Percentiles rank a stretch among this genome's conserved stretches.
Conservation (phyloP, 1,140 invertebrate genomes). For the Pemphigus obesinymphae region DNA sequence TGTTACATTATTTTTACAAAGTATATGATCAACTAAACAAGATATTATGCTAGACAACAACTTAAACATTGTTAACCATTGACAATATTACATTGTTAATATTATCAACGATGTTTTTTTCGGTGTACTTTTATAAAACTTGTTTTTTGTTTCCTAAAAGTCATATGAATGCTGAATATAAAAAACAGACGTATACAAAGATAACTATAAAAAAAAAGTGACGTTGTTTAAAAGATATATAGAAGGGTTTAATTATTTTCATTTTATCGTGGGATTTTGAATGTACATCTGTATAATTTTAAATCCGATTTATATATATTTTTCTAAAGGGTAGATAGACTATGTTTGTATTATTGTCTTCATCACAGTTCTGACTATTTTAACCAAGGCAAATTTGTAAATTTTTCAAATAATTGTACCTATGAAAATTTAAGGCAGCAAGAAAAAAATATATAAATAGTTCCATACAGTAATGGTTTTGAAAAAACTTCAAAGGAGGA, state of each 20-base stretch:
- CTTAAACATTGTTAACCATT: no score
- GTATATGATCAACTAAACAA: no score
- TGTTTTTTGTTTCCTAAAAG: background rate
- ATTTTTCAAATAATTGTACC: no score
- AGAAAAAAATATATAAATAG: background rate
- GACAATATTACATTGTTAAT: no score
- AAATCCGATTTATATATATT: slow-evolving; percentile 23
- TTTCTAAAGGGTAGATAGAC: background rate
- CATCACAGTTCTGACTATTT: background rate
- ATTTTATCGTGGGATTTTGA: background rate
- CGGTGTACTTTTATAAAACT: background rate
- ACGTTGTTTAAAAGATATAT: background rate
- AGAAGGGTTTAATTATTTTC: background rate
- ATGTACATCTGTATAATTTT: background rate
- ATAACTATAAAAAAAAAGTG: background rate
- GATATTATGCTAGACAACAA: no score
- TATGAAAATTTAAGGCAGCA: no score
- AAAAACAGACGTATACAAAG: background rate
- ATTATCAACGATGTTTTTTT: no score
- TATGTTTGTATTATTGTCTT: background rate
- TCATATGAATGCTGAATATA: background rate
- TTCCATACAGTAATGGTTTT: no score
- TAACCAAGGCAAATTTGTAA: no score
- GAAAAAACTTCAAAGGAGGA: no score
- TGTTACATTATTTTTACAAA: no score